A percentile compares a stretch with the other conserved stretches of the same genome.
phyloP scores from a whole-genome alignment of 2,888 invertebrate species.

The Spisula subtruncata region DNA sequence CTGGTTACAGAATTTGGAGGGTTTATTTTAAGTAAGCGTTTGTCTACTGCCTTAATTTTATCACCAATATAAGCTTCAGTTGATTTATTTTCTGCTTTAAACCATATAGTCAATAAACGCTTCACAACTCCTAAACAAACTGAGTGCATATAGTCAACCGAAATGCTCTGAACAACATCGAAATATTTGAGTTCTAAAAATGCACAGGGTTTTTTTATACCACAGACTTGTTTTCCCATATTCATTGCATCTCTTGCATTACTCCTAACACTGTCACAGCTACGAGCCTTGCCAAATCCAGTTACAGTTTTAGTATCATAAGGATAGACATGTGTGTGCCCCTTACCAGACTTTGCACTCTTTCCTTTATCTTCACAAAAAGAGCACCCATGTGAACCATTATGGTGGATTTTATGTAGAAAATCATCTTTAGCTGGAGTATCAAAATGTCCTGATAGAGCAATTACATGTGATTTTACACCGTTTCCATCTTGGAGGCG shows the following conservation, averaged over 20 bases:
- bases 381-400: neutral
- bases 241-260: neutral
- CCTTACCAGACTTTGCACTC: neutral
- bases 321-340: neutral
- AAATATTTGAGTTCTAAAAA: neutral
- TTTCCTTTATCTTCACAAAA: constrained; percentile 25
- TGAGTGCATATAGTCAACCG: neutral
- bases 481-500: no score
- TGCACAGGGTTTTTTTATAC: neutral
- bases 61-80: neutral
- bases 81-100: constrained; percentile 9
- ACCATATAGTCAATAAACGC: neutral
- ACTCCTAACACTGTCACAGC: neutral
- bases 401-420: neutral
- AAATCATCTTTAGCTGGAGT: no score
- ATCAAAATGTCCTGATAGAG: no score
- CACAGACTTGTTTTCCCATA: neutral
- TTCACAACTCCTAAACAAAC: neutral
- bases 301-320: neutral
- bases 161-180: neutral
- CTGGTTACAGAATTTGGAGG: constrained; percentile 10
- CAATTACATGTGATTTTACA: no score
- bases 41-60: neutral
- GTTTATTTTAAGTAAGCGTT: neutral
- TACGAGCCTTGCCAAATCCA: neutral